Base-by-base conservation (phyloP, 2,888 invertebrate species). In the Prosopocoilus inquinatus region DNA sequence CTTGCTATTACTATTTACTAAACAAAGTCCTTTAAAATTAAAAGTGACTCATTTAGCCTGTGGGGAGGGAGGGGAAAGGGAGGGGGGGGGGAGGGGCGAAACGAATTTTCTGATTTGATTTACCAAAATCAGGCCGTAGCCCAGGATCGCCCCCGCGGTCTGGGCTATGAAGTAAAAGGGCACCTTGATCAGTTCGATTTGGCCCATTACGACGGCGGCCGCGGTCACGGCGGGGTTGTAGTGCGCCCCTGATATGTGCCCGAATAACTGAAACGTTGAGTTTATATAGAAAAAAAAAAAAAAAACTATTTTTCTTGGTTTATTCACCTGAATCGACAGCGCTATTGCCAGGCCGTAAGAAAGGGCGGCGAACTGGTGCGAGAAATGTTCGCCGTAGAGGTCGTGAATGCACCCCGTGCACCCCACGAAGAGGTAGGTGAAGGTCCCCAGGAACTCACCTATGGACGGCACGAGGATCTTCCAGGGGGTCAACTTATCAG, bases 221-320 rank as follows among this genome's bases (percentile, higher is more conserved):
- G 87, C 68, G 0, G 89, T 87, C 2, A 90, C 85, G 0, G 84
- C 81, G 0, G 90, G 90, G 74, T 90, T 90, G 68, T 90, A 76
- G 68, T 87, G 88, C 0, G 87, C 86, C 9, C 87, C 87, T 20
- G 89, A 89, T 45, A 90, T 80, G 67, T 89, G 88, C 2, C 87
- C 89, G 58, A 88, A 85, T 53, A 84, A 84, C 80, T 85, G 76
- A 50, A 74, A 13, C 11, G n/a, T 8, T 13, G 9, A 16, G 33
- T 12, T 50, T n/a, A n/a, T n/a, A n/a, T n/a, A n/a, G n/a, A n/a
- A n/a, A n/a, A 3, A 33, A 33, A 46, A 5, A 46, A 11, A 46
- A 9, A 38, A 3, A 5, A 9, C 1, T n/a, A 1, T 5, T 5
- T n/a, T 12, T 12, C 5, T 12, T 11, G 38, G 33, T 3, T 46